These are phyloP conservation scores for Rhynchotus rufescens DNA, from an alignment of 2,797 vertebrate genomes.

Conservation along the genomic window DNA sequence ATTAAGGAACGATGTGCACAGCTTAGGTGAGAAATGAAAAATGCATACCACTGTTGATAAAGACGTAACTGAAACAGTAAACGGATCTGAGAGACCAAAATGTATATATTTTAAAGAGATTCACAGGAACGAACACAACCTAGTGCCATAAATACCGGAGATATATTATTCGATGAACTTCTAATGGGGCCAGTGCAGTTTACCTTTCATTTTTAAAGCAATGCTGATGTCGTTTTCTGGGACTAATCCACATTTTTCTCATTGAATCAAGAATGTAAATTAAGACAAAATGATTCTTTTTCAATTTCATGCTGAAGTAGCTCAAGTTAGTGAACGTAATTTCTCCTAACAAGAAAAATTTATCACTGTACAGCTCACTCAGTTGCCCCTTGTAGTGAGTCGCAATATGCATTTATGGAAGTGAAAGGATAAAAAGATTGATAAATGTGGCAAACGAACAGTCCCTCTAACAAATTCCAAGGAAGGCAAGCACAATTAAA, in stretches of 20 bases:
- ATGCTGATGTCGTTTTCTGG: constrained; percentile 67
- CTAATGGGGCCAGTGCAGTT: constrained; percentile 79
- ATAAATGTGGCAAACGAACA: constrained; percentile 90
- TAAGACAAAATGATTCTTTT: constrained; percentile 98
- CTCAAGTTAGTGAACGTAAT: constrained; percentile 98
- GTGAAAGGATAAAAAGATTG: constrained; percentile 85
- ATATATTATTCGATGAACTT: constrained; percentile 81
- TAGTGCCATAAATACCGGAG: constrained; percentile 76
- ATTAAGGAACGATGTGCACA: constrained; percentile 84
- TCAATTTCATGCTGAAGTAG: constrained; percentile 99
- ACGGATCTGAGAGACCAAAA: constrained; percentile 72
- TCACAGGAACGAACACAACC: constrained; percentile 70
- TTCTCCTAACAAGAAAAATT: constrained; percentile 99
- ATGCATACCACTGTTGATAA: constrained; percentile 83
- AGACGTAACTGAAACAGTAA: constrained; percentile 82
- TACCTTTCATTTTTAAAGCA: constrained; percentile 75
- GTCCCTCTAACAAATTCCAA: constrained; percentile 82
- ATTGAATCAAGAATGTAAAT: constrained; percentile 99
- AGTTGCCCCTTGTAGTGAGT: constrained; percentile 86
- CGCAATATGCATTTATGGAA: constrained; percentile 80
- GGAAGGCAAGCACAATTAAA: constrained; percentile 84
- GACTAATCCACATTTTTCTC: constrained; percentile 93
- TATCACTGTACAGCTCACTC: constrained; percentile 97
- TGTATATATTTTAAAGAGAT: constrained; percentile 57
- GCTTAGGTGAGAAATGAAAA: constrained; percentile 85